Conservation (phyloP, 2,797 vertebrate species). For the Acanthornis magna region DNA sequence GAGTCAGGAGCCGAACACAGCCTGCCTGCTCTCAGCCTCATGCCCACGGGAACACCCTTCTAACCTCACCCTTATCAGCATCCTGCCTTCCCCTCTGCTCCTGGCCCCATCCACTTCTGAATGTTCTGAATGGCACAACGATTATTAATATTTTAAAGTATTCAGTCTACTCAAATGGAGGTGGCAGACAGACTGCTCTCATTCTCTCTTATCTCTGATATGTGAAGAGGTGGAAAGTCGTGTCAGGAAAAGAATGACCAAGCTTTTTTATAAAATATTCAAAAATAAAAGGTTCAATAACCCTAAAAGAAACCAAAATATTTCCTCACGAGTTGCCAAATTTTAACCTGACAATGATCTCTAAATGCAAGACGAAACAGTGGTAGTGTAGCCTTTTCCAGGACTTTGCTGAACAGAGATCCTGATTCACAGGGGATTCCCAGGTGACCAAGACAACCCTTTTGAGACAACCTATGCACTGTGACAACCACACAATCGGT, state of each 20-base stretch:
- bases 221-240: accelerated
- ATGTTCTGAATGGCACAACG: neutral
- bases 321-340: neutral
- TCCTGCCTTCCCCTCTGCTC: neutral
- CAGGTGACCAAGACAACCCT: neutral
- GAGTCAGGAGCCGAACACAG: neutral
- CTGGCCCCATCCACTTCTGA: neutral
- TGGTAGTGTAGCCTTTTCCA: neutral
- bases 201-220: too few relatives aligned
- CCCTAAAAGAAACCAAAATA: neutral
- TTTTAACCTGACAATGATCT: neutral
- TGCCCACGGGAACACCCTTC: neutral
- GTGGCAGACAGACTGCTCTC: neutral
- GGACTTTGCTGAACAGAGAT: neutral
- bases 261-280: neutral
- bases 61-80: neutral
- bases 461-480: accelerated
- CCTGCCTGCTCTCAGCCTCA: neutral
- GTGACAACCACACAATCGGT: neutral
- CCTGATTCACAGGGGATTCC: neutral
- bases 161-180: accelerated
- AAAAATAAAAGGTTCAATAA: neutral
- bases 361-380: neutral
- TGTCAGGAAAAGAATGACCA: neutral
- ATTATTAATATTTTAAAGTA: neutral